Percentiles rank a stretch among this genome's conserved stretches.
Evolutionary conservation across 2,888 invertebrate species (phyloP).

Genomic region (Buathra laborator): DNA sequence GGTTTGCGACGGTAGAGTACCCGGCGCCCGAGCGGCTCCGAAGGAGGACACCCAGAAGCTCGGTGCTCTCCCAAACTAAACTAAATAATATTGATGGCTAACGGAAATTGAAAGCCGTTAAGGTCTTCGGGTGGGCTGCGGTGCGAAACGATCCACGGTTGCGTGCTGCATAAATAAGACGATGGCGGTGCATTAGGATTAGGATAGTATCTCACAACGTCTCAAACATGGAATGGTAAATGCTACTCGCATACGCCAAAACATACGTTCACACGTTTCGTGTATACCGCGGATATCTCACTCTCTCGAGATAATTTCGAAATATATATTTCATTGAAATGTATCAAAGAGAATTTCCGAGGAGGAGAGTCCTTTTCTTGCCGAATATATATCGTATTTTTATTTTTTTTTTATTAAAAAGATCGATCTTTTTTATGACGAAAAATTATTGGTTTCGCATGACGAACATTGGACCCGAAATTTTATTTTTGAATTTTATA

Average conservation of each 20-base stretch:
- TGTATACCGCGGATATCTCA: neutral
- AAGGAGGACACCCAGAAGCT: constrained; percentile 61
- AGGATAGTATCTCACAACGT: constrained; percentile 78
- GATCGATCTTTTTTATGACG: no score
- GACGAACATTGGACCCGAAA: neutral
- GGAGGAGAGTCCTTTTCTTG: neutral
- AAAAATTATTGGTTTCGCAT: no score
- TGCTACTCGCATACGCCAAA: constrained; percentile 30
- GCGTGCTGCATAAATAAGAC: constrained; percentile 83
- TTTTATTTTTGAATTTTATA: neutral
- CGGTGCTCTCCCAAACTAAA: constrained; percentile 82
- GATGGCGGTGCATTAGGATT: constrained; percentile 81
- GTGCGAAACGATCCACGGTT: constrained; percentile 76
- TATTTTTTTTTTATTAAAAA: no score
- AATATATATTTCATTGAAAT: constrained; percentile 5
- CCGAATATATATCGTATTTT: neutral
- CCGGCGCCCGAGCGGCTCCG: constrained; percentile 6
- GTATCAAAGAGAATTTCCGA: constrained; percentile 31
- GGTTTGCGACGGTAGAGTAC: constrained; percentile 8
- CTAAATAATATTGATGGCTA: constrained; percentile 85
- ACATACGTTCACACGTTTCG: neutral
- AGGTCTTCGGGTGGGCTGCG: constrained; percentile 80
- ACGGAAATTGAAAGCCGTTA: constrained; percentile 85
- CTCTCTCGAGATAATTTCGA: neutral
- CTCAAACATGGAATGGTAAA: constrained; percentile 34